Base-by-base conservation (phyloP, 1,140 invertebrate species). In the Listronotus oregonensis region DNA sequence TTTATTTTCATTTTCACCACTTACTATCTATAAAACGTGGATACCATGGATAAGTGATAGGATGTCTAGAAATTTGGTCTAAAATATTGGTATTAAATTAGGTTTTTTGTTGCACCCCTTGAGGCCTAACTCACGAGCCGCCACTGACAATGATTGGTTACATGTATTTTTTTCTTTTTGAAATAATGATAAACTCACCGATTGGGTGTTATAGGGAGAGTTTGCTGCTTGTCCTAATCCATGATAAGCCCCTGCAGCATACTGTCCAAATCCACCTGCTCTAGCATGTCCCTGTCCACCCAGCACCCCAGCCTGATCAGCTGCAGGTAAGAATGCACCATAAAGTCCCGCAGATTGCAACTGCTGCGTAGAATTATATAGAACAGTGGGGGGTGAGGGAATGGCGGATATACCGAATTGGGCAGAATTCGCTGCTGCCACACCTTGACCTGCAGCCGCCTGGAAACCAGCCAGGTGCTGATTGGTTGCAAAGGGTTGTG, bases 321-420 rank as follows among this genome's bases (percentile, higher is more conserved):
- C 75, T 70, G 88, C 86, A 10, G 52, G 58, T 31, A 62, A 86
- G 77, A 90, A 88, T 64, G 88, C 82, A 69, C 89, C 88, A 70
- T 91, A 91, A 31, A 95, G 81, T 50, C 91, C 88, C 1, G 65
- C 57, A 6, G 68, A 56, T 57, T 72, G 73, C 17, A 83, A 64
- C 78, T 90, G 87, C 59, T 88, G 87, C 3, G 88, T 87, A 21
- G 90, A 88, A 66, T 92, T 93, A 59, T 90, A 88, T 6, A 93
- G 83, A 18, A 89, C 85, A 3, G 88, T 88, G 12, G 91, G 91
- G 10, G 92, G 91, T 47, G 91, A 93, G 9, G 92, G 91, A 71
- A 91, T 89, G 10, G 91, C 89, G 31, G 91, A 88, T 72, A 93
- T 88, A 3, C 89, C 87, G 68, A 90, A 92, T 70, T 89, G 89